Conservation (phyloP, 2,113 vertebrate species). For the Lampris incognitus region DNA sequence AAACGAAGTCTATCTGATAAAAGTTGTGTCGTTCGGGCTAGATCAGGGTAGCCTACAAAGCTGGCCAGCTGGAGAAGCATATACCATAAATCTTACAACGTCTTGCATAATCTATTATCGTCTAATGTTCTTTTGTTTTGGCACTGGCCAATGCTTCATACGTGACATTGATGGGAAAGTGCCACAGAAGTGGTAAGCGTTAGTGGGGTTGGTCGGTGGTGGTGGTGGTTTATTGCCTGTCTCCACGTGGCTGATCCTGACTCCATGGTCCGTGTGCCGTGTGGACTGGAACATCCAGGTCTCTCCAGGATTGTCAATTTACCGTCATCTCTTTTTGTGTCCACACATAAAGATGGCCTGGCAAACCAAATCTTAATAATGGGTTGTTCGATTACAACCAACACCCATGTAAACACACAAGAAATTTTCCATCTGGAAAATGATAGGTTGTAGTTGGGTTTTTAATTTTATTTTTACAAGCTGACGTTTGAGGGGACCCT, state of each 20-base stretch:
- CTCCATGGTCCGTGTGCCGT: conserved; percentile 46
- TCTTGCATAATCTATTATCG: background rate
- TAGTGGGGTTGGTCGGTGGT: background rate
- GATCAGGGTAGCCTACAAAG: background rate
- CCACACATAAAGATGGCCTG: background rate
- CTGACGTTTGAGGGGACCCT: conserved; percentile 9
- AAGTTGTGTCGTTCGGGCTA: background rate
- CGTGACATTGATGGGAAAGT: background rate
- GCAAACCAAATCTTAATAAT: background rate
- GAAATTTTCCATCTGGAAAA: background rate
- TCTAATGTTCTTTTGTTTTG: background rate
- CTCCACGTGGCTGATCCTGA: conserved; percentile 60
- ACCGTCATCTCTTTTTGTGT: conserved; percentile 28
- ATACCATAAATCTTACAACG: background rate
- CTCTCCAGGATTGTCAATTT: background rate
- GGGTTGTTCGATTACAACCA: background rate
- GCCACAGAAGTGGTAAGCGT: background rate
- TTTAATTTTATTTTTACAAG: conserved; percentile 8
- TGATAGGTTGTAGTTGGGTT: background rate
- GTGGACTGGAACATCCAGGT: background rate
- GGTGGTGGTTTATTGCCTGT: conserved; percentile 9
- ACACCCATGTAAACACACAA: background rate
- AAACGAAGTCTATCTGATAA: background rate
- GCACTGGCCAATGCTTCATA: background rate
- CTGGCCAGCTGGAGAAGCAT: too few relatives aligned